Base-by-base conservation (phyloP, 1,140 invertebrate genomes). In the Pogonomyrmex barbatus region DNA sequence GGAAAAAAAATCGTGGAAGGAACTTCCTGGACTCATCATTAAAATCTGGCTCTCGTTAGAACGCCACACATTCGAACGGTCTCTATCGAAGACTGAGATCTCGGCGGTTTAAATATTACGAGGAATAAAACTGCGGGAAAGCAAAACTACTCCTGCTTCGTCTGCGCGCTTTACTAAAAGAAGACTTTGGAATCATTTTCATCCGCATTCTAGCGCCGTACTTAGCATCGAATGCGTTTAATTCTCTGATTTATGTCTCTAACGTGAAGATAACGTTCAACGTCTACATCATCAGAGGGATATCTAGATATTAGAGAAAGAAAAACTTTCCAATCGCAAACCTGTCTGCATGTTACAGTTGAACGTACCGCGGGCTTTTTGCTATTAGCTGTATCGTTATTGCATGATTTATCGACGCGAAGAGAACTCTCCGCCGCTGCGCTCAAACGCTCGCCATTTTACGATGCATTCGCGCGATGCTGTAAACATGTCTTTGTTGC, bases 401-500 rank as follows among this genome's bases (percentile, higher is more conserved):
- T 60, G 45, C 68, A 60, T 83, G 68, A 83, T 83, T 83, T 83
- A 75, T 83, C 79, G 70, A 47, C 39, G 30, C 54, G 17, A 10
- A 6, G 12, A 60, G 54, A 36, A 60, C 30, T 39, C 42, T 73
- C 54, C 2, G 24, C 24, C 24, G 24, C 17, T 24, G 5, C 17
- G 36, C 8, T 47, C n/a, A 33, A 50, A 39, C 56, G 42, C 42
- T 60, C n/a, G 17, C 79, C 39, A 36, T 82, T 82, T 82, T 83
- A 83, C n/a, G 68, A 39, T 62, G 56, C 42, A 83, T 83, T 75
- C 56, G 79, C 42, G 68, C n/a, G 30, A 73, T 24, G 79, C n/a
- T 50, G 79, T 62, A 83, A 83, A 83, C 54, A 62, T 83, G 54
- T 73, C 68, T 75, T 75, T 83, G 79, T 83, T 62, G 79, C 54